Evolutionary conservation across 2,888 invertebrate species (phyloP), one percentile per base, ranked within the genome.

Genomic region (Standfussiana lucernea): DNA sequence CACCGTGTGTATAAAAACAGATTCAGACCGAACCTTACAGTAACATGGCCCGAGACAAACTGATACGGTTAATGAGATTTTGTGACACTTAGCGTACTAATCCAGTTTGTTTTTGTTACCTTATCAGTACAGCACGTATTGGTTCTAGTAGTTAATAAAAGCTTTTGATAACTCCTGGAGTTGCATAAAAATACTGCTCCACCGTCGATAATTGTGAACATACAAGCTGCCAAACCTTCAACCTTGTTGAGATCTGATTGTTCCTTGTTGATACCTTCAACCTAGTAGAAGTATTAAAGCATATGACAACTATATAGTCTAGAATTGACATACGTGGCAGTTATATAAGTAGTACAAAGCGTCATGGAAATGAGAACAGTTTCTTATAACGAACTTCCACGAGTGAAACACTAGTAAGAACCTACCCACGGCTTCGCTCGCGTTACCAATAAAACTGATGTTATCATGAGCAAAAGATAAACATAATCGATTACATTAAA

Each of bases 391-490:
- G 47, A 47, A 2, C 47, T 24, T 47, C 47, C 8, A 24, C 24
- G 8, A 24, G n/a, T n/a, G 11, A 53, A n/a, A 7, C 11, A 53
- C n/a, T n/a, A n/a, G 13, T n/a, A 53, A n/a, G n/a, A 5, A 5
- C 11, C 11, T 13, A 53, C 18, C 8, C 1, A 21, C 21, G 32
- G 32, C 21, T 10, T 18, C 18, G 2, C 18, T 18, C 3, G 8
- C 28, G 24, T 62, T 2, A n/a, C 64, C 64, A 64, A 64, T 64
- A 64, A 40, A 37, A 37, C 37, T 35, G 50, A 24, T 4, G 10
- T 69, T 45, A 72, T 72, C 35, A 64, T 18, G 15, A 10, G 7
- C n/a, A 37, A 13, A 37, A 53, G 68, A 69, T 53, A 69, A 69
- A 56, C 56, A 21, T 13, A 28, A 69, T 28, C n/a, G 69, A 69